Base-by-base conservation (phyloP, 2,113 vertebrate species). In the Mustelus asterias region DNA sequence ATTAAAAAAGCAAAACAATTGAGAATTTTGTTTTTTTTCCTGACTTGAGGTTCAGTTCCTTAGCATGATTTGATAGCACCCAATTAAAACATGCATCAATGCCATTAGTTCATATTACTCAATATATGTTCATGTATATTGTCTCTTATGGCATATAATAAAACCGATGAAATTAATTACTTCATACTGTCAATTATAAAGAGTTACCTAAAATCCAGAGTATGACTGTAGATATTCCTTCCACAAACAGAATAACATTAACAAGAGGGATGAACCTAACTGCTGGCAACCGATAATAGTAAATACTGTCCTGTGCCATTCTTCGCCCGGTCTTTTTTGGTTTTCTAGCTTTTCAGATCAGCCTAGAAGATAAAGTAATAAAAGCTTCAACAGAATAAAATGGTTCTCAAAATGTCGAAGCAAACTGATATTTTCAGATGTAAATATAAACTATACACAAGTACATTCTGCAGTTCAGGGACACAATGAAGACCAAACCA, bases 131-230 rank as follows among this genome's bases (percentile, higher is more conserved):
- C 13, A 60, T 60, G 88, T 26, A 20, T 22, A 22, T 65, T 22
- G 33, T 9, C 33, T n/a, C 6, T 65, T 10, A 22, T 67, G 18
- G 29, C 37, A 63, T 18, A 67, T 9, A 22, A 37, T 6, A 93
- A 37, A 92, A 65, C 18, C 37, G 37, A 83, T 93, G n/a, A 93
- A 93, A 93, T 63, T 14, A 92, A 65, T 93, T 37, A 93, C 37
- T 65, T 93, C 41, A 48, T 16, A 70, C 20, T 72, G 41, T 48
- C 37, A 95, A 48, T 41, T 89, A 89, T 26, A 58, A 69, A 44
- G 67, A 95, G 8, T 95, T 95, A 95, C 94, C 94, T 95, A 95
- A 95, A 95, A 95, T 95, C 94, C 94, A 95, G 41, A 95, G 94
- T 26, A 95, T 54, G 26, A 95, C 70, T 65, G 94, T 95, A 72